Evolutionary conservation across 2,797 vertebrate genomes (phyloP), one percentile per base, ranked within the genome.

Genomic region (Intellagama lesueurii): DNA sequence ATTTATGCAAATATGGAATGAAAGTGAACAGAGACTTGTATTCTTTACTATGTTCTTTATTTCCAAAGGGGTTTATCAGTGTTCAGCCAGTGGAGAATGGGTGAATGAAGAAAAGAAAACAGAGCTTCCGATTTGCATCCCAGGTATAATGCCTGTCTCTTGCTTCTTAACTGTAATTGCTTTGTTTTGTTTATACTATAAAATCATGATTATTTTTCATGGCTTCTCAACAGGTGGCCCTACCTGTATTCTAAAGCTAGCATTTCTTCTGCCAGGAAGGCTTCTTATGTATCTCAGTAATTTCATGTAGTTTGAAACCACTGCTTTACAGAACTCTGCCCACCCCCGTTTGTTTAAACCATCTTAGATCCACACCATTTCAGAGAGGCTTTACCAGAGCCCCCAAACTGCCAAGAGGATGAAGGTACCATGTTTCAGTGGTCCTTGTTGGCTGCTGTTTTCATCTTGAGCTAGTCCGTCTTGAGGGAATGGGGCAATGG

Each of bases 41-140:
- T 26, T 52, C 8, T 30, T 40, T 76, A 28, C 32, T 52, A 4
- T 66, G 28, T 77, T 90, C 68, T 52, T 44, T 93, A 22, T 91
- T 92, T 69, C 94, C 89, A 49, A 94, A 98, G 97, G 1, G 0
- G 83, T 94, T 2, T 97, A 97, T 83, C 87, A 0, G 40, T 98
- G 97, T 4, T 90, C 96, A 56, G 93, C 91, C 73, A 95, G 88
- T 0, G 97, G 97, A 90, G 94, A 91, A 87, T 98, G 97, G 97
- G 88, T 96, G 78, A 96, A 92, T 0, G n/a, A 95, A 73, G 82
- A 92, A 44, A 90, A 94, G 89, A 94, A 96, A 30, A 56, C 85
- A 4, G 94, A 95, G 72, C 94, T 95, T 85, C 97, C 97, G 0
- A 92, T 90, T 30, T 98, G 97, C 87, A 9, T 94, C 69, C 92